These are phyloP conservation scores for Sardinella longiceps DNA, from an alignment of 2,797 vertebrate genomes.

Conservation along the genomic window DNA sequence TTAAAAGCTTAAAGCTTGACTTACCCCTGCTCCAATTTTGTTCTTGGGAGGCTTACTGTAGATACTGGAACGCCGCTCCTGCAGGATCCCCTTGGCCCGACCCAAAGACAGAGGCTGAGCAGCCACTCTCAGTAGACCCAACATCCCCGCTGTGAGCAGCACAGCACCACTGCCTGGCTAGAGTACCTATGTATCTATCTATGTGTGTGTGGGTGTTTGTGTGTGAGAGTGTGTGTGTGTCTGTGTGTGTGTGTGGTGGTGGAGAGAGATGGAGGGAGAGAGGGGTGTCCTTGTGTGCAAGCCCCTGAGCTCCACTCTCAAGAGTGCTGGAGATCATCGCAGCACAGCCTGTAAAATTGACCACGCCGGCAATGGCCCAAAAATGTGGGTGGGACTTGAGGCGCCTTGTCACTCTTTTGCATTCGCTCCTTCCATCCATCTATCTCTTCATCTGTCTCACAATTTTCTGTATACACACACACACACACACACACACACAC, in stretches of 20 bases:
- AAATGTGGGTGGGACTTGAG: constrained; percentile 47
- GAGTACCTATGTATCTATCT: not conserved
- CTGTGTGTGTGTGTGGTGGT: constrained; percentile 18
- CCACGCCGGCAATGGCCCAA: constrained; percentile 15
- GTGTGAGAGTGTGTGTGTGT: not conserved
- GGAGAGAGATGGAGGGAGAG: constrained; percentile 12
- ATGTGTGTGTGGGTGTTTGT: not conserved
- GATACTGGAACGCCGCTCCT: constrained; percentile 59
- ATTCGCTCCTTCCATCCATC: not conserved
- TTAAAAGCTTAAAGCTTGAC: constrained; percentile 54
- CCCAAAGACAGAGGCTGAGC: constrained; percentile 41
- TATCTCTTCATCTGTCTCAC: not conserved
- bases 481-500: constrained; percentile 3
- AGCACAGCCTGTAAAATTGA: constrained; percentile 45
- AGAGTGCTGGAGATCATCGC: constrained; percentile 39
- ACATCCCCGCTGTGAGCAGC: constrained; percentile 38
- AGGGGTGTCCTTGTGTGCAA: constrained; percentile 40
- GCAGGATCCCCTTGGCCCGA: constrained; percentile 49
- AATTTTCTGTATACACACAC: not conserved
- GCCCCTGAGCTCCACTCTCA: constrained; percentile 41
- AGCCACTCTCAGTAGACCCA: constrained; percentile 54
- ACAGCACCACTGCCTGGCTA: not conserved
- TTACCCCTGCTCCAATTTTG: constrained; percentile 77
- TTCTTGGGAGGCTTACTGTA: constrained; percentile 75
- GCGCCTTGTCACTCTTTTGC: not conserved